phyloP scores from a whole-genome alignment of 2,888 invertebrate genomes.

The Drosophila rellima region DNA sequence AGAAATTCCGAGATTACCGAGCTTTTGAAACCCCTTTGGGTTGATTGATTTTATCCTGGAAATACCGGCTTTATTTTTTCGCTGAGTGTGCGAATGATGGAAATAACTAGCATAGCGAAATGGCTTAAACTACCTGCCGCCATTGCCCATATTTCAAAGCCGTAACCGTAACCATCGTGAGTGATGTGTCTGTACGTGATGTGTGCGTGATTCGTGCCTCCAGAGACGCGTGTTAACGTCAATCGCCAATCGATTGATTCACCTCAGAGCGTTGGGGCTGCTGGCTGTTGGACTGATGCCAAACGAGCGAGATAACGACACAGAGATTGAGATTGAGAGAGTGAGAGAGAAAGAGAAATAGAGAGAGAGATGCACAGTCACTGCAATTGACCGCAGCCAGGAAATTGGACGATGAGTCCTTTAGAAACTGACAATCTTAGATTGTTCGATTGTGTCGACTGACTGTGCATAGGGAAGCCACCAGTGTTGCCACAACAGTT shows the following conservation, averaged over 20 bases:
- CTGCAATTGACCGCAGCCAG: constrained; percentile 20
- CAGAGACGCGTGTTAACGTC: constrained; percentile 41
- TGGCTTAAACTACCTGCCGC: constrained; percentile 27
- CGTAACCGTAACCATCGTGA: constrained; percentile 13
- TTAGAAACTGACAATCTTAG: constrained; percentile 18
- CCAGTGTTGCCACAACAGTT: neutral
- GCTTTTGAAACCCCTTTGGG: no score
- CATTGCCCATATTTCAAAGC: constrained; percentile 5
- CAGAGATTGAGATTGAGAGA: neutral
- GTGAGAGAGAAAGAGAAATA: neutral
- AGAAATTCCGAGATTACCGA: no score
- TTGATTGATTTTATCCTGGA: no score
- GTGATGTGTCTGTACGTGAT: constrained; percentile 12
- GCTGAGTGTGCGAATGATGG: neutral
- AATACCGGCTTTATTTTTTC: no score
- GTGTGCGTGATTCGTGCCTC: constrained; percentile 39
- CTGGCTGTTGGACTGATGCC: neutral
- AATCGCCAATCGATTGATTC: constrained; percentile 42
- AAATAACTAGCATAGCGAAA: constrained; percentile 15
- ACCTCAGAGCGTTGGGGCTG: constrained; percentile 15
- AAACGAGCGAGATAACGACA: neutral
- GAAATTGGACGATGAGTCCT: constrained; percentile 24
- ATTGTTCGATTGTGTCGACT: constrained; percentile 17
- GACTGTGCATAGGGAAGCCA: constrained; percentile 6
- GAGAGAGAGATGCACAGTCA: no score